Conservation (phyloP, 2,888 invertebrate genomes). For the Eupithecia exiguata region DNA sequence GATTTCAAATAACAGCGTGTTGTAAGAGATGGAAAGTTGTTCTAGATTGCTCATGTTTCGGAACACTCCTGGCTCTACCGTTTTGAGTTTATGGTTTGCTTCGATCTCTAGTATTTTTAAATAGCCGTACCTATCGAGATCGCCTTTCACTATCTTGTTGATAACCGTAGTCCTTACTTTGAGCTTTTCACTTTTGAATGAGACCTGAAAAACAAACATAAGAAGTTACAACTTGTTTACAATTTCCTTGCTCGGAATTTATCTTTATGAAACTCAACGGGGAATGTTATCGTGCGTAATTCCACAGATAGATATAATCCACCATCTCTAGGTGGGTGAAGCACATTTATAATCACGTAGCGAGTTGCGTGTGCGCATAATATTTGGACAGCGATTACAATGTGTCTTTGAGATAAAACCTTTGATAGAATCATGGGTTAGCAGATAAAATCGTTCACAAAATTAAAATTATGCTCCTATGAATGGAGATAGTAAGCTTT, state of each 20-base stretch:
- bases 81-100: conserved; percentile 79
- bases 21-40: conserved; percentile 83
- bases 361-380: conserved; percentile 36
- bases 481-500: neutral
- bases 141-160: conserved; percentile 66
- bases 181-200: conserved; percentile 64
- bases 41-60: conserved; percentile 72
- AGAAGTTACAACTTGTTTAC: neutral
- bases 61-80: conserved; percentile 79
- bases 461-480: neutral
- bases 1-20: conserved; percentile 74
- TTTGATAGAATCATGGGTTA: conserved; percentile 17
- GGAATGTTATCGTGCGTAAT: neutral
- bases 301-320: neutral
- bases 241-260: neutral
- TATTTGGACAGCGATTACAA: conserved; percentile 35
- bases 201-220: conserved; percentile 63
- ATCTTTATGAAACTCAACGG: neutral
- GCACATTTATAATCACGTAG: conserved; percentile 22
- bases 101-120: conserved; percentile 79
- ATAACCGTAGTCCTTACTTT: conserved; percentile 81
- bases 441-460: neutral
- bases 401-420: conserved; percentile 23
- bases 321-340: neutral
- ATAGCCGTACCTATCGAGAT: conserved; percentile 66